These are phyloP conservation scores for Hormaphis cornu DNA, from an alignment of 1,140 invertebrate species.

Conservation along the genomic window DNA sequence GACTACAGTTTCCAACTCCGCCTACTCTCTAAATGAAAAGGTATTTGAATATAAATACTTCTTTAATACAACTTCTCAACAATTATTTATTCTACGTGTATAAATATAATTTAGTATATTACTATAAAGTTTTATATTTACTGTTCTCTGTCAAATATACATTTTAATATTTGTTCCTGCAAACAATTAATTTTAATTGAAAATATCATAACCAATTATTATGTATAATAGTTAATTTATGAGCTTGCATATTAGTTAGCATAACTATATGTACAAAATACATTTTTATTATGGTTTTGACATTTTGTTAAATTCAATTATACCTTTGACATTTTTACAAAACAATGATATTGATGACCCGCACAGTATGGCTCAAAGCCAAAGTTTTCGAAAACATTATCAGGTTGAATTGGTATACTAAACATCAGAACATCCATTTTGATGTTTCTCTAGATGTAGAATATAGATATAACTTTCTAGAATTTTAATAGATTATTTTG, in stretches of 20 bases:
- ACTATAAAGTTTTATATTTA: not conserved
- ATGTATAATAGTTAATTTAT: too few relatives aligned
- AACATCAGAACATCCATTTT: not conserved
- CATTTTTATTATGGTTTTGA: too few relatives aligned
- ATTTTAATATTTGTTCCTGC: not conserved
- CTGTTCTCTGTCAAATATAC: not conserved
- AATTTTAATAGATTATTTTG: too few relatives aligned
- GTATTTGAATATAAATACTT: not conserved
- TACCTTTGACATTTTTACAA: slow-evolving; percentile 1
- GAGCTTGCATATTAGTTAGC: too few relatives aligned
- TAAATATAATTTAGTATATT: too few relatives aligned
- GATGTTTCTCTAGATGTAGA: not conserved
- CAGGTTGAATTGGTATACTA: not conserved
- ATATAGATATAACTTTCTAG: too few relatives aligned
- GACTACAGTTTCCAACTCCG: not conserved
- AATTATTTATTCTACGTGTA: not conserved
- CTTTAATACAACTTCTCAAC: not conserved
- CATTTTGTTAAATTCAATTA: not conserved
- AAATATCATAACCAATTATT: too few relatives aligned
- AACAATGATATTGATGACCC: not conserved
- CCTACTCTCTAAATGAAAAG: not conserved
- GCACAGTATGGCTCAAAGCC: not conserved
- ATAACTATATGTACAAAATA: too few relatives aligned
- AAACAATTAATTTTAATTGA: too few relatives aligned
- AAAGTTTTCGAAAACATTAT: not conserved